These are phyloP conservation scores for Athene noctua DNA, from an alignment of 2,113 vertebrate genomes.

Conservation along the genomic window DNA sequence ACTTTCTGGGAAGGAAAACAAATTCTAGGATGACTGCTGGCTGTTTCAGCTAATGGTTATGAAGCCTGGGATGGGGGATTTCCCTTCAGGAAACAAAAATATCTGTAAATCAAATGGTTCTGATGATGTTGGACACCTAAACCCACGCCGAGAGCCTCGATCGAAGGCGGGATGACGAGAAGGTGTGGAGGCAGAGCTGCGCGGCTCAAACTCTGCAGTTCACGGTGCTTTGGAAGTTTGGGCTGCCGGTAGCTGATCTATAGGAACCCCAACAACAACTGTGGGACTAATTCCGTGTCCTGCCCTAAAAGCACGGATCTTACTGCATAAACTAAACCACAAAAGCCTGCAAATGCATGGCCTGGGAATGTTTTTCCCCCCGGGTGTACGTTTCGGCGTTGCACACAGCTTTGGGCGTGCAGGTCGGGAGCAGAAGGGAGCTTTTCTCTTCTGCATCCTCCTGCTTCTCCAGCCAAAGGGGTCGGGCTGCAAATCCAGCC, in stretches of 20 bases:
- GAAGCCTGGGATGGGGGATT: neutral
- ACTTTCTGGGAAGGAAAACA: neutral
- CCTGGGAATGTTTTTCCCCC: neutral
- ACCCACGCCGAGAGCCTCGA: rapidly evolving
- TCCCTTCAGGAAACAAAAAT: neutral
- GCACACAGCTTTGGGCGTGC: neutral
- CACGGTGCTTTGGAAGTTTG: neutral
- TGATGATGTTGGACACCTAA: neutral
- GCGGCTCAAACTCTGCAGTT: neutral
- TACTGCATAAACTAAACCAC: neutral
- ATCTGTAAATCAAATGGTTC: neutral
- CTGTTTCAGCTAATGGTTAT: neutral
- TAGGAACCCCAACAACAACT: rapidly evolving
- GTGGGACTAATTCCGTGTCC: neutral
- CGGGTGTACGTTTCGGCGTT: rapidly evolving
- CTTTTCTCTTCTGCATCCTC: neutral
- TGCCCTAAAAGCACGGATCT: neutral
- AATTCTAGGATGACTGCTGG: neutral
- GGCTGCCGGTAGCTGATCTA: neutral
- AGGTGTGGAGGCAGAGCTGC: neutral
- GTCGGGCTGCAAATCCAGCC: neutral
- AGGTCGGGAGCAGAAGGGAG: neutral
- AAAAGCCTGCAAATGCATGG: rapidly evolving
- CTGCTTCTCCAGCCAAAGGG: neutral
- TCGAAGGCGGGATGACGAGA: rapidly evolving